Evolutionary conservation across 2,797 vertebrate genomes (phyloP).

Genomic region (Cygnus olor): DNA sequence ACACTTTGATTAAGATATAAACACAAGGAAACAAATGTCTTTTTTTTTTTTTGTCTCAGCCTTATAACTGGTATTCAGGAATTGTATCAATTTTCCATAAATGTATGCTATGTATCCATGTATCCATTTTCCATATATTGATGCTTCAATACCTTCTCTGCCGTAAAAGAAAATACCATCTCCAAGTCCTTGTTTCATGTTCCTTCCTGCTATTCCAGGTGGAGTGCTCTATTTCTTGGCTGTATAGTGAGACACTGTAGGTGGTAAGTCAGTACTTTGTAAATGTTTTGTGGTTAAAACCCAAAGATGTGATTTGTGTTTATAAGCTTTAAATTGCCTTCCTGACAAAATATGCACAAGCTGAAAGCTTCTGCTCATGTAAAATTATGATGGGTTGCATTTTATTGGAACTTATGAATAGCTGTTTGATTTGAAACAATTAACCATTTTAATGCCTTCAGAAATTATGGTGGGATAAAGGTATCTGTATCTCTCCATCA

Average conservation of each 20-base stretch:
- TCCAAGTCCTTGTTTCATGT: background rate
- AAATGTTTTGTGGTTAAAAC: conserved; percentile 59
- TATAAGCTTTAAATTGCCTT: conserved; percentile 68
- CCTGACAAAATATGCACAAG: conserved; percentile 46
- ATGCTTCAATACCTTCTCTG: background rate
- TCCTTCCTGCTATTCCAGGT: background rate
- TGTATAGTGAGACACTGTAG: background rate
- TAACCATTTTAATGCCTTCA: conserved; percentile 43
- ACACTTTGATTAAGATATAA: background rate
- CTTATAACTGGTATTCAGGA: background rate
- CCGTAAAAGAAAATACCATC: background rate
- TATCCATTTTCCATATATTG: background rate
- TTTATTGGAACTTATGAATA: conserved; percentile 60
- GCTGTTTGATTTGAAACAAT: conserved; percentile 49
- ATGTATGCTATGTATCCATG: background rate
- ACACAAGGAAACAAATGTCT: background rate
- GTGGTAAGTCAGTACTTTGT: conserved; percentile 29
- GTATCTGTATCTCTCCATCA: background rate
- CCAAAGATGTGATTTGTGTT: conserved; percentile 63
- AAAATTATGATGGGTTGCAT: conserved; percentile 48
- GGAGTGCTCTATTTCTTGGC: background rate
- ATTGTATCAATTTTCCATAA: background rate
- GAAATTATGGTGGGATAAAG: background rate
- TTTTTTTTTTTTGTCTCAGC: background rate
- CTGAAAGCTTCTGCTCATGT: conserved; percentile 54